Evolutionary conservation across 2,113 vertebrate genomes (phyloP).

Genomic region (Donacobius atricapilla): DNA sequence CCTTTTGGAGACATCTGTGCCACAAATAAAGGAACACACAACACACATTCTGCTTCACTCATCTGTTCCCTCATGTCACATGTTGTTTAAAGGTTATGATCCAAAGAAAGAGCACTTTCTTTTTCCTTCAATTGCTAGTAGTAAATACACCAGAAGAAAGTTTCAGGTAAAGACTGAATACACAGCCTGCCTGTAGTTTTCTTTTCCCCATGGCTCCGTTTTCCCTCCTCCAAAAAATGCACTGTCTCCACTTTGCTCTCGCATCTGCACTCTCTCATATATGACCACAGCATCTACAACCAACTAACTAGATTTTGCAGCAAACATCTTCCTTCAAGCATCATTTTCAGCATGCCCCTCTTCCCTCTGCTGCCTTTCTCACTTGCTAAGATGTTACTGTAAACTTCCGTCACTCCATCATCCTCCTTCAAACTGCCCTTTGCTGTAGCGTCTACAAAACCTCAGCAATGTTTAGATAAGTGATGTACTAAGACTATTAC

Average conservation of each 20-base stretch:
- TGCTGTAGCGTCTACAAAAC: not conserved
- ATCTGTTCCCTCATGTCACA: not conserved
- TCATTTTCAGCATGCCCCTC: not conserved
- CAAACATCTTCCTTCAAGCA: not conserved
- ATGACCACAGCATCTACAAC: not conserved
- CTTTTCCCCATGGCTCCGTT: not conserved
- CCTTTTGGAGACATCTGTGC: not conserved
- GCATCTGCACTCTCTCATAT: not conserved
- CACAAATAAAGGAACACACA: constrained; percentile 15
- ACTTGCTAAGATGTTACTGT: not conserved
- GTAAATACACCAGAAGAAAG: not conserved
- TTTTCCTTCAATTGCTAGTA: not conserved
- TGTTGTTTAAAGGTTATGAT: not conserved
- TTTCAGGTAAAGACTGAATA: not conserved
- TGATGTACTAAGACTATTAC: not conserved
- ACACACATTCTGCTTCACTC: not conserved
- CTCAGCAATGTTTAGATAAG: not conserved
- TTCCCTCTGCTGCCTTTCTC: not conserved
- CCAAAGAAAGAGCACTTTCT: not conserved
- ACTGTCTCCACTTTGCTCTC: not conserved
- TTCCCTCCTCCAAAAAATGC: not conserved
- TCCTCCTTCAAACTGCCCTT: not conserved
- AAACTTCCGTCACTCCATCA: not conserved
- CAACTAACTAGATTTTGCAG: not conserved
- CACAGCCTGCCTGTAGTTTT: not conserved